Conservation (phyloP, 2,888 invertebrate genomes). For the Zygogramma bicolorata region DNA sequence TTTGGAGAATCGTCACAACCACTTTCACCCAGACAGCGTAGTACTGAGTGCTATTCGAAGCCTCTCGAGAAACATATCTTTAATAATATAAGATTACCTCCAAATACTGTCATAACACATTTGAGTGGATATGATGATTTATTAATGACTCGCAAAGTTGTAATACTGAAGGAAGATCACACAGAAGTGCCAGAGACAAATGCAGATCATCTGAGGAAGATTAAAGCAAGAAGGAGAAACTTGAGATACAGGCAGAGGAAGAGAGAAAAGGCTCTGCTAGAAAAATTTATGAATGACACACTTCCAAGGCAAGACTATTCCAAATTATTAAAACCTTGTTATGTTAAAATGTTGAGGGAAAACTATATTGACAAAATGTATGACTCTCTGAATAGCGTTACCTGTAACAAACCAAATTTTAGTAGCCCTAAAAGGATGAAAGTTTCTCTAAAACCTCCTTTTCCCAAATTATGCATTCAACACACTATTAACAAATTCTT, state of each 20-base stretch:
- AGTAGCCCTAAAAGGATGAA: background rate
- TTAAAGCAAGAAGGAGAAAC: background rate
- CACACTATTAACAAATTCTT: background rate
- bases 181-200: background rate
- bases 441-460: background rate
- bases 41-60: background rate
- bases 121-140: slow-evolving; percentile 29
- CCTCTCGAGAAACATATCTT: background rate
- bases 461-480: background rate
- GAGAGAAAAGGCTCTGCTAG: background rate
- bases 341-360: slow-evolving; percentile 29
- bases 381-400: background rate
- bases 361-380: slow-evolving; percentile 24
- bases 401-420: background rate
- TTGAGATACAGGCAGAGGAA: background rate
- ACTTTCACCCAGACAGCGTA: too few species aligned
- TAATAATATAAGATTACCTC: background rate
- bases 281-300: background rate
- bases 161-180: slow-evolving; percentile 32
- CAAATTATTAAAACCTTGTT: slow-evolving; percentile 32
- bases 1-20: background rate
- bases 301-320: background rate
- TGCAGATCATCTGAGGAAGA: background rate
- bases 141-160: slow-evolving; percentile 43
- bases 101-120: background rate